Percentiles rank a stretch among this genome's conserved stretches.
phyloP scores from a whole-genome alignment of 2,888 invertebrate genomes.

The Ennomos erosarius region DNA sequence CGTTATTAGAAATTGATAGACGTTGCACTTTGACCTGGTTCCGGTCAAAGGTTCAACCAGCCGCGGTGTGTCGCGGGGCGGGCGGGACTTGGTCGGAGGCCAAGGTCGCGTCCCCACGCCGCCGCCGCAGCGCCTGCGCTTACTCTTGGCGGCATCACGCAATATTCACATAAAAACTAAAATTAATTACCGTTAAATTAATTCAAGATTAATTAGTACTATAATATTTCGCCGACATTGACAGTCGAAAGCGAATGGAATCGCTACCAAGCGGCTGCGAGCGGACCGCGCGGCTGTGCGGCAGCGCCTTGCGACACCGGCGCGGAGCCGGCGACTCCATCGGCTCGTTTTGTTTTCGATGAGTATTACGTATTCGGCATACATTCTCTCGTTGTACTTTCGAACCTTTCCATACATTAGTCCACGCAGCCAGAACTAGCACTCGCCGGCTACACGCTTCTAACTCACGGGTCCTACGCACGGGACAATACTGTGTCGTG shows the following conservation, averaged over 20 bases:
- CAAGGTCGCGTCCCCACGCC: conserved; percentile 32
- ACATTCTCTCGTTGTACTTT: conserved; percentile 49
- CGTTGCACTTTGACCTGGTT: conserved; percentile 21
- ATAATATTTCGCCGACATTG: conserved; percentile 36
- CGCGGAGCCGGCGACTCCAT: not conserved
- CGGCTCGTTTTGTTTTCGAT: conserved; percentile 10
- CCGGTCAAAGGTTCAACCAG: conserved; percentile 28
- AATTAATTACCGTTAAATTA: conserved; percentile 35
- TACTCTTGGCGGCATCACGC: conserved; percentile 9
- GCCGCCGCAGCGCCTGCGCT: not conserved
- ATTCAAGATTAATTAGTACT: not conserved
- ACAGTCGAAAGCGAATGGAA: conserved; percentile 35
- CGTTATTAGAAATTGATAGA: not conserved
- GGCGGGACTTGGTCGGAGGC: conserved; percentile 25
- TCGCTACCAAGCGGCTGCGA: conserved; percentile 10
- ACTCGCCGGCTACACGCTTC: not conserved
- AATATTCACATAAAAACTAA: conserved; percentile 22
- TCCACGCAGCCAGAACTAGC: not conserved
- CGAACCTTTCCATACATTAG: conserved; percentile 33
- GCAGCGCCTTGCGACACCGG: conserved; percentile 7
- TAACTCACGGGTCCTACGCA: no score
- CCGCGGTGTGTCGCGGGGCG: conserved; percentile 10
- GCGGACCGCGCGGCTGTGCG: not conserved
- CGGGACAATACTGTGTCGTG: no score
- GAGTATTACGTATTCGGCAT: conserved; percentile 40